Base-by-base conservation (phyloP, 1,140 invertebrate species). In the Oreohelix idahoensis region DNA sequence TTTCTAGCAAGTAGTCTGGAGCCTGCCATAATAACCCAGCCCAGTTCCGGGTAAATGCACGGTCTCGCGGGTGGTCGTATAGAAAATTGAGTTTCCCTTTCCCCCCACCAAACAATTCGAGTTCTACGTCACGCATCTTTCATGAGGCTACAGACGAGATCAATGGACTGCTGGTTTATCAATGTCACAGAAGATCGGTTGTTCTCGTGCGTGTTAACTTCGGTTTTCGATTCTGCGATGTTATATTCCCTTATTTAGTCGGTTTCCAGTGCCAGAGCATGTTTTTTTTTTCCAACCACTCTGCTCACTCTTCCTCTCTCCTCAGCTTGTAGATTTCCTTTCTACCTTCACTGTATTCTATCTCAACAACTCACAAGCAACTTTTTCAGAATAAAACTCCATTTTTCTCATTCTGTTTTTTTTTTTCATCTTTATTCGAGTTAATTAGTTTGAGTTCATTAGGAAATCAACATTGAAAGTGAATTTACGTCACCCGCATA, bases 61-160 rank as follows among this genome's bases (percentile, higher is more conserved):
- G 29, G 63, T 66, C 63, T 66, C 63, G 63, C 2, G 63, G 63
- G 63, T 32, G 29, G n/a, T 66, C 63, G 63, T 32, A 32, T n/a
- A 66, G 63, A 66, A 66, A 66, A 66, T 66, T 66, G n/a, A 5
- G n/a, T 66, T 32, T 35, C 17, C 8, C 1, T 32, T 35, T 11
- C 53, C 53, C 53, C 23, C 53, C 2, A 20, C 23, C 53, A 20
- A 4, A 58, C 13, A n/a, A n/a, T 58, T 23, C 53, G 15, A 32
- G 63, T 66, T n/a, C 1, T 2, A 66, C 63, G 63, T 66, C 63
- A 66, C 63, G 63, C 63, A 66, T 66, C 29, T 66, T 66, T 66
- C n/a, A 66, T 66, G n/a, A 66, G 17, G 63, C 63, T 32, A 66
- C 63, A 66, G 29, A 66, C n/a, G 63, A 66, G 63, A 66, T 66